Conservation (phyloP, 2,113 vertebrate species). For the Arizona elegans region DNA sequence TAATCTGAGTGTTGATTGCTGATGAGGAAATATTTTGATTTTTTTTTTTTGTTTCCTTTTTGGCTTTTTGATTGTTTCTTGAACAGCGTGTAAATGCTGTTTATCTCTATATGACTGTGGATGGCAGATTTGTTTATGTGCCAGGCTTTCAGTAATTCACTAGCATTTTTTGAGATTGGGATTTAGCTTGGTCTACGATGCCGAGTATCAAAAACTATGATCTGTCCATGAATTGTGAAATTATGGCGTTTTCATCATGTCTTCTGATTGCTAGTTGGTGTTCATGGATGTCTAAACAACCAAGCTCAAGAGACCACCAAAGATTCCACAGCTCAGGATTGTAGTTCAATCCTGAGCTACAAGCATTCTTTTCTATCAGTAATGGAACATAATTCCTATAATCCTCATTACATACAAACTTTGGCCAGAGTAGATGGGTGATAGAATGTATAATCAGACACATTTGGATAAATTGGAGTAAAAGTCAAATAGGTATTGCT, state of each 20-base stretch:
- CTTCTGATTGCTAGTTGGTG: not conserved
- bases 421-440: not conserved
- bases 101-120: not conserved
- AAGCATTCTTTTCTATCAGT: not conserved
- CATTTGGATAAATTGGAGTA: not conserved
- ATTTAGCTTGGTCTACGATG: not conserved
- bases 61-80: not conserved
- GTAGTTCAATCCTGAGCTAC: not conserved
- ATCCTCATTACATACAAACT: not conserved
- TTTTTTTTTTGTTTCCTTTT: not conserved
- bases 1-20: not conserved
- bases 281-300: not conserved
- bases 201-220: not conserved
- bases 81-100: not conserved
- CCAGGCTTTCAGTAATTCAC: not conserved
- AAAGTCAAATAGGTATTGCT: not conserved
- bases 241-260: not conserved
- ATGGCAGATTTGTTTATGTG: not conserved
- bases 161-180: not conserved
- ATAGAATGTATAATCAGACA: not conserved
- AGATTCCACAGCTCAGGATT: not conserved
- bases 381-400: not conserved
- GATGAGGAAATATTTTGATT: not conserved
- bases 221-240: not conserved
- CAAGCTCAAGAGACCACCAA: not conserved